Evolutionary conservation across 1,140 invertebrate species (phyloP), one percentile per base, ranked within the genome.

Genomic region (Apolygus lucorum): DNA sequence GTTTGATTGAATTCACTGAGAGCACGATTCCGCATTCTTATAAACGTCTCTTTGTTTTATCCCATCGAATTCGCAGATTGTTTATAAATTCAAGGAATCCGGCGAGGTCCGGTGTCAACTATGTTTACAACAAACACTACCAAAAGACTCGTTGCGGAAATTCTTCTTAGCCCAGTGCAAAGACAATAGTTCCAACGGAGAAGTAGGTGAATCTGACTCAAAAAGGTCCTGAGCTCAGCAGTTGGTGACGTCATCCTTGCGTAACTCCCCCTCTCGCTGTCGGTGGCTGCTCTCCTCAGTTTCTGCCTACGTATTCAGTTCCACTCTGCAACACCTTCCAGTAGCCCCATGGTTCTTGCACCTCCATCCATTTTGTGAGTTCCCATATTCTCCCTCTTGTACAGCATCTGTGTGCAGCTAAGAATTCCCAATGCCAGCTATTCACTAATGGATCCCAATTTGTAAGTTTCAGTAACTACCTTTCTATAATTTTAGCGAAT

Each of bases 181-280:
- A 49, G 34, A 49, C 34, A 49, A 49, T 49, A 8, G 34, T 8
- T 49, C 34, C 8, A 49, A 49, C 34, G 17, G 34, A 49, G 54
- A 22, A 59, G 4, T 59, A 4, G 54, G 54, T 59, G 54, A 59
- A 59, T 4, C 13, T 4, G 11, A 4, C 54, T 22, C 4, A 22
- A 59, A 59, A 59, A 59, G 22, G 54, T 4, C 54, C 54, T 59
- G 54, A 59, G 54, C 11, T 59, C 54, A 59, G 54, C 54, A 59
- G 54, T 59, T 22, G 54, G 54, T 59, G 54, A 59, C 54, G 54
- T 59, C 54, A 59, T 8, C 4, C 11, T 59, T 59, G 54, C 54
- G 22, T 59, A 59, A 59, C 54, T 21, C 54, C 54, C 22, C 22
- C 54, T 22, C 54, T 17, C 17, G 4, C 17, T 42, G 34, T 42